These are phyloP conservation scores for Coecobrya sp. DNA, from an alignment of 2,888 invertebrate species.

Conservation along the genomic window DNA sequence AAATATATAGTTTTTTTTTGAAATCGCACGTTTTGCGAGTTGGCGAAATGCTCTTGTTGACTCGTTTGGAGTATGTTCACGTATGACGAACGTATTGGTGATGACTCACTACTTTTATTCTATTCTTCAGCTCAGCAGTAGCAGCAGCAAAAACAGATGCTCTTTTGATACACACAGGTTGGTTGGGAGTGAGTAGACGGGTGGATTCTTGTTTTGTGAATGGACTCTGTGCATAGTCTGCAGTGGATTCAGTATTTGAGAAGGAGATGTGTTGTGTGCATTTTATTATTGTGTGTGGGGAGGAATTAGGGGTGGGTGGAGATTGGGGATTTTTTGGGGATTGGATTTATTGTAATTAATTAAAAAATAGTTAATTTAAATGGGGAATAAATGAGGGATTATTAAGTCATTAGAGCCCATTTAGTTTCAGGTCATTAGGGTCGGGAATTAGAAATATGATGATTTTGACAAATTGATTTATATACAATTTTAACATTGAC, in stretches of 20 bases:
- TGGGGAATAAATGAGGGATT: too few species aligned
- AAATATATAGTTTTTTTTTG: too few species aligned
- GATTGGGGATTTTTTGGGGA: neutral
- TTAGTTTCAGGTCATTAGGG: too few species aligned
- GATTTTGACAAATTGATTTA: too few species aligned
- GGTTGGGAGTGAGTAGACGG: too few species aligned
- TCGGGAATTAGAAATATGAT: too few species aligned
- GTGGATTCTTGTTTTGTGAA: neutral
- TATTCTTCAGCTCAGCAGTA: too few species aligned
- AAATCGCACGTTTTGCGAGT: slow-evolving; percentile 30
- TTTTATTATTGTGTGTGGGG: neutral
- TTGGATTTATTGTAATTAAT: neutral
- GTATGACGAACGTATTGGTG: slow-evolving; percentile 75
- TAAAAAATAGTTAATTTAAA: too few species aligned
- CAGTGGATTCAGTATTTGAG: too few species aligned
- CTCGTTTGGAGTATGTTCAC: slow-evolving; percentile 22
- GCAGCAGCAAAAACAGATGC: slow-evolving; percentile 14
- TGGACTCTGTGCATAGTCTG: too few species aligned
- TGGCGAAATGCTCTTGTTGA: neutral
- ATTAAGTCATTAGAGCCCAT: too few species aligned
- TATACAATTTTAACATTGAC: too few species aligned
- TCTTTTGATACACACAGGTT: neutral
- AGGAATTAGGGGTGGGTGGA: neutral
- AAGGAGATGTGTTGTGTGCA: neutral
- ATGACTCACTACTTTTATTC: slow-evolving; percentile 75